Base-by-base conservation (phyloP, 1,140 invertebrate genomes). In the Ooceraea biroi region DNA sequence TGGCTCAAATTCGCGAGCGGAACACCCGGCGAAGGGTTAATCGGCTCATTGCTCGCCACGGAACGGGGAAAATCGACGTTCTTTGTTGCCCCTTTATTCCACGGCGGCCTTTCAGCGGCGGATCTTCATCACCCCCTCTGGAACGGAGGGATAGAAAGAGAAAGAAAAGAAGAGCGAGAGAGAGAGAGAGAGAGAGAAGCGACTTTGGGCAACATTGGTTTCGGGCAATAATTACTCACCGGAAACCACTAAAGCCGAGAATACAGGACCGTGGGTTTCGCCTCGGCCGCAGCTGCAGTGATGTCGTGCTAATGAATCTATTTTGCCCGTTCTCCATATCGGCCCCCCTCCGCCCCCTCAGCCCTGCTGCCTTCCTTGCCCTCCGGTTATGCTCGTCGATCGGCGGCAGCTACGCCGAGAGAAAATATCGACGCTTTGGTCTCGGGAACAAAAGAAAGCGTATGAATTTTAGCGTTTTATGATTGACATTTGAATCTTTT, bases 291-390 rank as follows among this genome's bases (percentile, higher is more conserved):
- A 82, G 78, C 78, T 82, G 78, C 69, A 74, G 44, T 52, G 46
- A 41, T 10, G 78, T 63, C 78, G 58, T 41, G 68, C 78, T 82
- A 82, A 82, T 82, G 78, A 82, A 82, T 82, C 78, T 74, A 63
- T 73, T 82, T 73, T 82, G 19, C 30, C 30, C 17, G 30, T 74
- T 82, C 78, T 80, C 65, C 12, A 57, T 68, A 41, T 46, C 41
- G 17, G 19, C 14, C 30, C 30, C 44, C 36, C 3, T 22, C 7
- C 17, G 14, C 4, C 10, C 22, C 30, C 27, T 10, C 44, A 17
- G 3, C 1, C 10, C 10, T 11, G 12, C 7, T n/a, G 1, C 11
- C n/a, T 0, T 25, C 58, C 71, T 19, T 19, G 17, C 7, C 44
- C 0, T n/a, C 17, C 8, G 19, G 8, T 30, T n/a, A 25, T 22